A percentile compares a stretch with the other conserved stretches of the same genome.
phyloP scores from a whole-genome alignment of 1,140 invertebrate genomes.

The Venturia canescens region DNA sequence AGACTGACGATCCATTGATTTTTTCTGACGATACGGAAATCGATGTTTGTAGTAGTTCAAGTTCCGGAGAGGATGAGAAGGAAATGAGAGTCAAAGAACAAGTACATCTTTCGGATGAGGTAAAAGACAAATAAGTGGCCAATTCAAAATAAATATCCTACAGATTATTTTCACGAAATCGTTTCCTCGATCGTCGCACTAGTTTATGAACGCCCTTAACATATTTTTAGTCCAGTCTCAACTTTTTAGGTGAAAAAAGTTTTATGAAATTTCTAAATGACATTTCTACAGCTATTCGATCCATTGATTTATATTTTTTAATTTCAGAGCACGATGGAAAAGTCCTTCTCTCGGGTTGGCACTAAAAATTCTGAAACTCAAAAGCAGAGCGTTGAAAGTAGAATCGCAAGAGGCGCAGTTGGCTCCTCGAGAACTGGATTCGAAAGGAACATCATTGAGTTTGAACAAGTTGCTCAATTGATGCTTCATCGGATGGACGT shows the following conservation, averaged over 20 bases:
- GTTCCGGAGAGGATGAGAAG: constrained; percentile 68
- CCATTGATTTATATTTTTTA: too few relatives aligned
- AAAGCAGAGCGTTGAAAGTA: constrained; percentile 46
- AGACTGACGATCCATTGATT: constrained; percentile 81
- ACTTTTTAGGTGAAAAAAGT: too few relatives aligned
- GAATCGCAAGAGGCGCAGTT: constrained; percentile 43
- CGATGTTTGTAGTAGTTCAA: constrained; percentile 70
- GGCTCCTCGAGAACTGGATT: constrained; percentile 69
- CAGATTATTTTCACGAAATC: background rate
- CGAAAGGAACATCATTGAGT: constrained; percentile 77
- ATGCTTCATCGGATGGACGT: constrained; percentile 83
- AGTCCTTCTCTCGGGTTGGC: constrained; percentile 36
- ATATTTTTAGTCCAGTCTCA: too few relatives aligned
- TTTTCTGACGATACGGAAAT: constrained; percentile 83
- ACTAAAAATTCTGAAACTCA: constrained; percentile 41
- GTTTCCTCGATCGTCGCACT: background rate
- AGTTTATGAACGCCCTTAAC: background rate
- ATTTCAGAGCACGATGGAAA: background rate
- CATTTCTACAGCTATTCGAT: too few relatives aligned
- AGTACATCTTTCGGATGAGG: constrained; percentile 71
- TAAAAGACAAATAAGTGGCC: constrained; percentile 58
- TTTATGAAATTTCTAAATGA: too few relatives aligned
- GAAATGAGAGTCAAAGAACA: constrained; percentile 37
- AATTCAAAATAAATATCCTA: background rate
- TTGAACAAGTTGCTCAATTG: constrained; percentile 79